phyloP scores from a whole-genome alignment of 2,888 invertebrate species.

The Cheiracanthium punctorium region DNA sequence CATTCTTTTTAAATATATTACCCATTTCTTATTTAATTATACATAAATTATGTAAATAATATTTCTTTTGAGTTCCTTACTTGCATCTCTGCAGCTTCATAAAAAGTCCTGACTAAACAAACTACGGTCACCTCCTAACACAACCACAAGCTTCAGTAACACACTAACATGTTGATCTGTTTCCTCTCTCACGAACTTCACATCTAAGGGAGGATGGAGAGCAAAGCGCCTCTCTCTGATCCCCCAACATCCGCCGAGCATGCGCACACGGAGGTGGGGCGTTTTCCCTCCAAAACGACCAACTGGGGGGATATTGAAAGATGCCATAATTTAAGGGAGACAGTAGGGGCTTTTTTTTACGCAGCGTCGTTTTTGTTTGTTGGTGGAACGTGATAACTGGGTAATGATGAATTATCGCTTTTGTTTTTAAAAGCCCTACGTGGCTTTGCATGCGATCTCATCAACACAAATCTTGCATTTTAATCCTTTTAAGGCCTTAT shows the following conservation, averaged over 20 bases:
- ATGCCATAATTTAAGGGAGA: slow-evolving; percentile 14
- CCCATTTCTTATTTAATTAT: no score
- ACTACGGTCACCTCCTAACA: not conserved
- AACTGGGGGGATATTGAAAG: slow-evolving; percentile 22
- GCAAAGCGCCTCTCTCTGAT: slow-evolving; percentile 9
- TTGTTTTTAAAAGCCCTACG: no score
- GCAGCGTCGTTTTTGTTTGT: not conserved
- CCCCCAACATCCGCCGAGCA: not conserved
- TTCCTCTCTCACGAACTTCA: not conserved
- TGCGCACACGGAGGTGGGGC: not conserved
- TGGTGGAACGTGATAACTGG: not conserved
- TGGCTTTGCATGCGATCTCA: no score
- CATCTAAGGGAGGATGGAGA: not conserved
- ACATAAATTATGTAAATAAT: no score
- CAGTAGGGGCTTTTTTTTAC: not conserved
- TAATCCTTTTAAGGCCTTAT: no score
- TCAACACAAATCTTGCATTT: no score
- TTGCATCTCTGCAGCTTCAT: no score
- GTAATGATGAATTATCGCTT: no score
- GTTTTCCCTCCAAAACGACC: slow-evolving; percentile 8
- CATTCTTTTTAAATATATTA: no score
- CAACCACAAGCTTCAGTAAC: not conserved
- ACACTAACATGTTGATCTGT: not conserved
- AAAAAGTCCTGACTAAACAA: no score
- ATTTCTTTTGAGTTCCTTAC: no score